Evolutionary conservation across 2,113 vertebrate genomes (phyloP), one percentile per base, ranked within the genome.

Genomic region (Brachionichthys hirsutus): DNA sequence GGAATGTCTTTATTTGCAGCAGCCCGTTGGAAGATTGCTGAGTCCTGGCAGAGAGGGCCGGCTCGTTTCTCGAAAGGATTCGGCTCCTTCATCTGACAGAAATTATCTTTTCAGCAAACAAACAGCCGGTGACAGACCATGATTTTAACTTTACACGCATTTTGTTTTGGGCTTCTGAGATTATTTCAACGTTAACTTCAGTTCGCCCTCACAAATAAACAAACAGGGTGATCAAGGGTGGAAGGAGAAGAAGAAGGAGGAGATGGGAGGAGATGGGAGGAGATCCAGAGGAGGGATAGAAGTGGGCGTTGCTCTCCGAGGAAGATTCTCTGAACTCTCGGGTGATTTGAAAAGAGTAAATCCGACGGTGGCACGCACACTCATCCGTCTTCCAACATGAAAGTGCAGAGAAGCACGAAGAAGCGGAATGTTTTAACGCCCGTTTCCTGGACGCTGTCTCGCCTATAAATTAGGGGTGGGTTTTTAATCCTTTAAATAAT

Each of bases 31-130:
- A 53, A 71, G 62, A 68, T 57, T 55, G 63, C 42, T 69, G 57
- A 14, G 69, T 18, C 20, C 48, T 65, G 77, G 62, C 7, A 20
- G 75, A 60, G 64, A 56, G 41, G 30, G 38, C 18, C 41, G 47
- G 63, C 15, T 55, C 24, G 18, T 60, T 70, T 76, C 52, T 61
- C 48, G 53, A 49, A 48, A 40, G 70, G 43, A 51, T 57, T 62
- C 43, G 66, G 18, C 40, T 49, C 64, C 48, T 70, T 85, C 85
- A 85, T 84, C 83, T 87, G 85, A 75, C 77, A 85, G 76, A 52
- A 47, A 87, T 86, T 83, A 78, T 77, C 70, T 59, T 72, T 69
- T 70, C 56, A 3, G 78, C 75, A 81, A 82, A 78, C 78, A 80
- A 85, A 85, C 78, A 75, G 20, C 38, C 50, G 54, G 62, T 63